Percentiles rank a stretch among this genome's conserved stretches.
Conservation (phyloP, 2,888 invertebrate species). For the Macrosiphum euphorbiae region DNA sequence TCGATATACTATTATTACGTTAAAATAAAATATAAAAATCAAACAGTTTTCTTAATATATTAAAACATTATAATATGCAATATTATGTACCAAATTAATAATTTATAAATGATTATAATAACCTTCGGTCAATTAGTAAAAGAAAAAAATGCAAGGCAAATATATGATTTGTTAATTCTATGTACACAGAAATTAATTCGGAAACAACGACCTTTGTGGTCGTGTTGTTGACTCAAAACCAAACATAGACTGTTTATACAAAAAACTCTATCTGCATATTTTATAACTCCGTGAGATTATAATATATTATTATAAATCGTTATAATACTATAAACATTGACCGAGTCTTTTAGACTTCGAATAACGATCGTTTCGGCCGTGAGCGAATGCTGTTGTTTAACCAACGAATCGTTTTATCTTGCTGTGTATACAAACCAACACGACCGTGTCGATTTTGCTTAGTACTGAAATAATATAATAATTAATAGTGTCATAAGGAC, state of each 20-base stretch:
- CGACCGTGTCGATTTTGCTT: background rate
- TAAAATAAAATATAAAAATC: background rate
- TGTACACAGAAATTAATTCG: background rate
- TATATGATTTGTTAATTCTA: background rate
- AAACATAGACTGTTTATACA: background rate
- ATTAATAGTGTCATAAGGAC: background rate
- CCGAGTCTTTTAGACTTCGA: background rate
- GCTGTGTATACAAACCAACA: background rate
- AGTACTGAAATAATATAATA: background rate
- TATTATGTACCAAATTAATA: background rate
- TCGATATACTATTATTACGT: background rate
- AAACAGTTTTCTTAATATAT: background rate
- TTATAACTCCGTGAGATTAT: background rate
- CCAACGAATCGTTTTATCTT: background rate
- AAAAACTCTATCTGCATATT: background rate
- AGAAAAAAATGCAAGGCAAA: background rate
- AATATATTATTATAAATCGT: background rate
- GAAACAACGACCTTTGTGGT: slow-evolving; percentile 32
- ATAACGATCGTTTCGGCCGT: background rate
- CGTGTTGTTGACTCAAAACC: background rate
- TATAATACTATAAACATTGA: background rate
- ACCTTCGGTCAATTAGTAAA: background rate
- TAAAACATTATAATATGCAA: background rate
- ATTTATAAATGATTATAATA: background rate
- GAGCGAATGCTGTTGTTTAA: background rate